Evolutionary conservation across 2,888 invertebrate species (phyloP).

Genomic region (Lottia gigantea): DNA sequence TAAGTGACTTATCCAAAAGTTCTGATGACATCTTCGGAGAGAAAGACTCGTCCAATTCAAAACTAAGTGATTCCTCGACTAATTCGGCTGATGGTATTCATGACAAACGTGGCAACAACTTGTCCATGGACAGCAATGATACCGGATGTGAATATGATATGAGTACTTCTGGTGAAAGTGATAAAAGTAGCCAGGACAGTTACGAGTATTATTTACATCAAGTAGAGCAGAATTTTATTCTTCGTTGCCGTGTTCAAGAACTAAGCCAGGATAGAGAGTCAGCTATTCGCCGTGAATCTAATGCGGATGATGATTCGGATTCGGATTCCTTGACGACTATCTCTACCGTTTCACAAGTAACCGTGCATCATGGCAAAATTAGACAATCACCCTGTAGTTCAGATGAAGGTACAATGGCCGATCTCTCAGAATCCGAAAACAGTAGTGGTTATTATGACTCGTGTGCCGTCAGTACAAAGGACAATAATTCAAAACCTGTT

Average conservation of each 20-base stretch:
- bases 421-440: conserved; percentile 30
- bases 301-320: not conserved
- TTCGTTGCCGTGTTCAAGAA: conserved; percentile 26
- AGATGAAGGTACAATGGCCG: conserved; percentile 28
- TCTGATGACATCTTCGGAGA: not conserved
- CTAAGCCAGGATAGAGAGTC: conserved; percentile 12
- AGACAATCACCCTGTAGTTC: not conserved
- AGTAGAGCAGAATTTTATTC: conserved; percentile 30
- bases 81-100: not conserved
- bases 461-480: not conserved
- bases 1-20: conserved; percentile 5
- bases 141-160: conserved; percentile 39
- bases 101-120: not conserved
- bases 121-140: conserved; percentile 33
- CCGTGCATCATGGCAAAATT: not conserved
- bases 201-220: conserved; percentile 35
- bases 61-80: not conserved
- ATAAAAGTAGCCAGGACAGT: conserved; percentile 24
- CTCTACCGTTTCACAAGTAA: not conserved
- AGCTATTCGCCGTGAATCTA: not conserved
- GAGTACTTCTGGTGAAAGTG: conserved; percentile 37
- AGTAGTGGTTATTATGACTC: conserved; percentile 32
- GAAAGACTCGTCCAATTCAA: not conserved
- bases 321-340: conserved; percentile 12
- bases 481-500: not conserved